These are phyloP conservation scores for Aphodius sticticus DNA, from an alignment of 2,888 invertebrate species.

Conservation along the genomic window DNA sequence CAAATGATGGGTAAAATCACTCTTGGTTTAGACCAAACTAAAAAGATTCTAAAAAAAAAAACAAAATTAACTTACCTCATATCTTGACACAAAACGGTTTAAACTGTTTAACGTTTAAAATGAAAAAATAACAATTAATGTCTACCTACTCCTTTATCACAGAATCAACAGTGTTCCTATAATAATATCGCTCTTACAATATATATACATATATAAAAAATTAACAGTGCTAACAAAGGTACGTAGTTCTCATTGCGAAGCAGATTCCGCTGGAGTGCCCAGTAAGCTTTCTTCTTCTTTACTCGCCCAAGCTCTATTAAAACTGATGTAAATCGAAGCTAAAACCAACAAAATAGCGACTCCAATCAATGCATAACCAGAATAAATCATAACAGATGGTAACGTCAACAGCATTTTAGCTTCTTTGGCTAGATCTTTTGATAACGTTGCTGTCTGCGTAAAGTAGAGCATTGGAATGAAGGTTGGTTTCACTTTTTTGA, in stretches of 20 bases:
- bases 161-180: not conserved
- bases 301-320: conserved; percentile 52
- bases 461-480: conserved; percentile 83
- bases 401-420: conserved; percentile 65
- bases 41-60: no score
- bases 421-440: conserved; percentile 65
- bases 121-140: not conserved
- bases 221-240: not conserved
- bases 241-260: not conserved
- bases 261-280: conserved; percentile 9
- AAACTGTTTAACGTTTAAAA: not conserved
- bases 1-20: no score
- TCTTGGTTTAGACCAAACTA: no score
- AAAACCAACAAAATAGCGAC: conserved; percentile 58
- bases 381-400: conserved; percentile 64
- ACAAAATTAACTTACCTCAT: no score
- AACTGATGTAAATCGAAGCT: conserved; percentile 54
- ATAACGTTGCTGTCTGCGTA: conserved; percentile 69
- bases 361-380: conserved; percentile 64
- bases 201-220: not conserved
- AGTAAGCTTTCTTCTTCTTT: conserved; percentile 57
- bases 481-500: conserved; percentile 64
- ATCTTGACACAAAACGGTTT: not conserved
- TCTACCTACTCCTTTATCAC: conserved; percentile 4
- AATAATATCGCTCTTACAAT: not conserved